Evolutionary conservation across 1,140 invertebrate genomes (phyloP).

Genomic region (Calephelis virginiensis): DNA sequence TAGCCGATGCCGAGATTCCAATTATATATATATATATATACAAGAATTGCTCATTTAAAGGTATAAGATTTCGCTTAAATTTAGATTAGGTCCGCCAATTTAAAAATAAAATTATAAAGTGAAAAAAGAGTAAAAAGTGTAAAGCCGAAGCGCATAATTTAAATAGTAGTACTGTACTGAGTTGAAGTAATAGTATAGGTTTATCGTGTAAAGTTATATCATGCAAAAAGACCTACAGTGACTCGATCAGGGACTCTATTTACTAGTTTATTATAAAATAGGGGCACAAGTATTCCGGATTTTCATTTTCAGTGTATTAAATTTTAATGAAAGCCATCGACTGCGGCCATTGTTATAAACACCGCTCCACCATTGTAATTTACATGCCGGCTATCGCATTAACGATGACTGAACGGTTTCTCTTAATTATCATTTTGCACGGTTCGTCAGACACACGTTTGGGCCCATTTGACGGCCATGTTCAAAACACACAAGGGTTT

Average conservation of each 20-base stretch:
- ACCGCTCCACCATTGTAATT: conserved; percentile 59
- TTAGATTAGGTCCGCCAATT: too few relatives aligned
- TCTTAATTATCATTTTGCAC: conserved; percentile 76
- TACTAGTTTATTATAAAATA: conserved; percentile 1
- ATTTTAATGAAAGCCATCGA: conserved; percentile 64
- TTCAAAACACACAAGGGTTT: conserved; percentile 23
- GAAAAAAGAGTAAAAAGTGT: too few relatives aligned
- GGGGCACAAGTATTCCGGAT: conserved; percentile 3
- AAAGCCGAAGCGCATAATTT: too few relatives aligned
- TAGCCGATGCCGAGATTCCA: too few relatives aligned
- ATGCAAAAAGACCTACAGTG: neutral
- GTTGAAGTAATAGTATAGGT: too few relatives aligned
- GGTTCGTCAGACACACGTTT: conserved; percentile 66
- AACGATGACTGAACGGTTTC: conserved; percentile 74
- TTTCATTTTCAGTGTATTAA: conserved; percentile 39
- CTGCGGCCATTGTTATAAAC: conserved; percentile 60
- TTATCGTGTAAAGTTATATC: too few relatives aligned
- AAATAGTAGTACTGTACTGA: too few relatives aligned
- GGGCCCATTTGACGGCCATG: conserved; percentile 33
- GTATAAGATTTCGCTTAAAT: too few relatives aligned
- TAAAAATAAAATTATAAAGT: too few relatives aligned
- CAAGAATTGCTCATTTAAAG: too few relatives aligned
- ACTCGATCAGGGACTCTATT: neutral
- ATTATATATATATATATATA: too few relatives aligned
- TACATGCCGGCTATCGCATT: conserved; percentile 70